Evolutionary conservation across 2,888 invertebrate genomes (phyloP), one percentile per base, ranked within the genome.

Genomic region (Archips xylosteana): DNA sequence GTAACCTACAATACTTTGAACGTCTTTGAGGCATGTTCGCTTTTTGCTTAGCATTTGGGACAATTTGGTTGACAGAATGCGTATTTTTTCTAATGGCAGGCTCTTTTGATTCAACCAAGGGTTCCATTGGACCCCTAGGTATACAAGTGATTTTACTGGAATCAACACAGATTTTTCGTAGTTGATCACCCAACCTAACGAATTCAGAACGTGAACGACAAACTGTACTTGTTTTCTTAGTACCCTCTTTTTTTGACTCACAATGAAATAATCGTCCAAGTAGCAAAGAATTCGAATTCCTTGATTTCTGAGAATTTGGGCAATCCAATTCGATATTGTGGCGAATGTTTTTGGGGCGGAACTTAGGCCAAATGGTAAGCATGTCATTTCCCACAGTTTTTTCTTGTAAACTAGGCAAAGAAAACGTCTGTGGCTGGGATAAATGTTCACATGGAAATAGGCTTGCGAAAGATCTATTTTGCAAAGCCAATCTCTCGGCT

Each of bases 301-400:
- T 47, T n/a, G 23, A 13, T 78, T 42, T 51, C 77, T 65, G 1
- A 80, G 62, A 1, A 12, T 63, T 15, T 76, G 75, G 32, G 78
- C 77, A 10, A 80, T 49, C 77, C 77, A 80, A 54, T 77, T 77
- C 12, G 75, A 75, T 3, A 80, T 23, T 10, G 57, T 61, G 1
- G 79, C 39, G 62, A 79, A 79, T 0, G 62, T 59, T 10, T 73
- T 75, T 8, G 78, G 77, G 0, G 77, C 78, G 4, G 77, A 67
- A n/a, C 75, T 72, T 51, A 81, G 72, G 9, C 79, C 78, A 71
- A 79, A 78, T 10, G 78, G 76, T 9, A 81, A 66, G 42, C 78
- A 79, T 1, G 75, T 75, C 75, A 78, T 78, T 76, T 78, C 57
- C 1, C 73, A 47, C 9, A 80, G 34, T 60, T 74, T 34, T 3